A percentile compares a stretch with the other conserved stretches of the same genome.
phyloP scores from a whole-genome alignment of 2,113 vertebrate species.

The Pipa parva region DNA sequence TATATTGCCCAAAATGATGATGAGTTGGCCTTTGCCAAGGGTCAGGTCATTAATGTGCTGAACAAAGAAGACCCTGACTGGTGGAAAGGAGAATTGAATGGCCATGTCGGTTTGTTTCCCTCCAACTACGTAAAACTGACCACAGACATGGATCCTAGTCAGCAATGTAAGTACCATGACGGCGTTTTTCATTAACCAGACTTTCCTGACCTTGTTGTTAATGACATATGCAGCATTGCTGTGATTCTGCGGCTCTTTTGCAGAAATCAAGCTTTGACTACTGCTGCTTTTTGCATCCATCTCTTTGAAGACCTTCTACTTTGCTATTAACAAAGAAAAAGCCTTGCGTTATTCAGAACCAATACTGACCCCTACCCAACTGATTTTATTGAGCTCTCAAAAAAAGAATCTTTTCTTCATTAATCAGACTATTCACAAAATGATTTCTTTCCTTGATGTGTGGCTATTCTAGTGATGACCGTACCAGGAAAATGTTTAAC shows the following conservation, averaged over 20 bases:
- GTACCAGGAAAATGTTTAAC: no score
- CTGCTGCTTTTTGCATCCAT: constrained; percentile 56
- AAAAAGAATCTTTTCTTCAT: no score
- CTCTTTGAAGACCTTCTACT: constrained; percentile 76
- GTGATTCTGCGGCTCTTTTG: constrained; percentile 57
- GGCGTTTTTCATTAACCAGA: constrained; percentile 26
- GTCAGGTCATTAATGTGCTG: constrained; percentile 94
- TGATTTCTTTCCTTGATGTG: no score
- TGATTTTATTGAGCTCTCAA: no score
- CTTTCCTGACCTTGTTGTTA: constrained; percentile 3
- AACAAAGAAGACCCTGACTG: constrained; percentile 96
- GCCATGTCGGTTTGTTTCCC: constrained; percentile 92
- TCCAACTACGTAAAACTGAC: constrained; percentile 98
- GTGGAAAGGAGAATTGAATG: constrained; percentile 96
- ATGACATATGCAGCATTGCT: constrained; percentile 69
- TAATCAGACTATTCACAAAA: no score
- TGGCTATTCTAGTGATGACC: no score
- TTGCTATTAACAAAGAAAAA: constrained; percentile 31
- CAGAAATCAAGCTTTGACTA: constrained; percentile 53
- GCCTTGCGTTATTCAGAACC: no score
- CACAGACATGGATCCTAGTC: constrained; percentile 94
- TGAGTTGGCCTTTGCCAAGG: constrained; percentile 94
- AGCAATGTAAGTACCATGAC: constrained; percentile 90
- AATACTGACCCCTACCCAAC: no score
- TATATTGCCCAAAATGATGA: constrained; percentile 97